phyloP scores from a whole-genome alignment of 2,797 vertebrate genomes.

The Lindbergichthys nudifrons region DNA sequence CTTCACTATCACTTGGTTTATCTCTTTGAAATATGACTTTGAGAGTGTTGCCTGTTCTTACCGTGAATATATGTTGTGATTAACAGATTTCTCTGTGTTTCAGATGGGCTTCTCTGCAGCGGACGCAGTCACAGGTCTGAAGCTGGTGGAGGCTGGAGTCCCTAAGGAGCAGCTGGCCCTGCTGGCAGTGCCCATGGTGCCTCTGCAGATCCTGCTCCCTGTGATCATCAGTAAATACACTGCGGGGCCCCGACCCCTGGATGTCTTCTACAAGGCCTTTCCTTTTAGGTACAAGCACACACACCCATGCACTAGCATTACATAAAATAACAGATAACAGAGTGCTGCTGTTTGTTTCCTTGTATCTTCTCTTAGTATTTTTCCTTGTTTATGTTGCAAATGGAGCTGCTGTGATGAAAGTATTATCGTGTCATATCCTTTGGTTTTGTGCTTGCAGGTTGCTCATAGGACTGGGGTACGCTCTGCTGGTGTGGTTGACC shows the following conservation, averaged over 20 bases:
- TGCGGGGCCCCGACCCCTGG: constrained; percentile 93
- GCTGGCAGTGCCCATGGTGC: constrained; percentile 97
- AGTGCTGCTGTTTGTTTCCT: constrained; percentile 5
- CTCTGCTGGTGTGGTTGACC: constrained; percentile 97
- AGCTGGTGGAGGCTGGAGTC: constrained; percentile 95
- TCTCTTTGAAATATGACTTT: neutral
- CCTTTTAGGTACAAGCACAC: constrained; percentile 89
- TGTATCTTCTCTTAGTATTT: no score
- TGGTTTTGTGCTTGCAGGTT: constrained; percentile 81
- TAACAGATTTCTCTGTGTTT: constrained; percentile 34
- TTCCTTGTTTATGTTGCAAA: no score
- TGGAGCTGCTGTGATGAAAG: no score
- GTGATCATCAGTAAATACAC: constrained; percentile 98
- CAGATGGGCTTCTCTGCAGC: constrained; percentile 98
- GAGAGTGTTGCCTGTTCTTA: neutral
- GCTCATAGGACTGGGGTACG: constrained; percentile 92
- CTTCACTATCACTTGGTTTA: neutral
- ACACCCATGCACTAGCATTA: neutral
- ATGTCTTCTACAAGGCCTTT: constrained; percentile 96
- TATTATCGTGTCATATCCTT: no score
- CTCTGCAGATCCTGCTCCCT: constrained; percentile 95
- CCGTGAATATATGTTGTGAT: neutral
- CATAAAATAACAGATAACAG: neutral
- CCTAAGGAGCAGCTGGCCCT: constrained; percentile 96
- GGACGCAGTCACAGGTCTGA: constrained; percentile 96